These are phyloP conservation scores for Motacilla tschutschensis DNA, from an alignment of 2,113 vertebrate species.

Conservation along the genomic window DNA sequence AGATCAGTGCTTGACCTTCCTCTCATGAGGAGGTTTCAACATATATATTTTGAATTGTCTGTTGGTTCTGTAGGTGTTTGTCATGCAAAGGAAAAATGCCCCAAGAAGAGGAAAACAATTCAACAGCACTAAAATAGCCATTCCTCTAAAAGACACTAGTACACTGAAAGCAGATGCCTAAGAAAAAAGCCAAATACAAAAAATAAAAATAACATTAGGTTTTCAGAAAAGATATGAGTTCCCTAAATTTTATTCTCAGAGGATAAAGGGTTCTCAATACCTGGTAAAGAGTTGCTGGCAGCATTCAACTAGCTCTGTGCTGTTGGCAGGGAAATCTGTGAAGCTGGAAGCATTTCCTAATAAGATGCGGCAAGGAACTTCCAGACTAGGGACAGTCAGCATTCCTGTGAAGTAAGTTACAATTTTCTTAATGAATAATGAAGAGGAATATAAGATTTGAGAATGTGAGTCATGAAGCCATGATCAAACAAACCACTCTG, in stretches of 20 bases:
- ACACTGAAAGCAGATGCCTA: background rate
- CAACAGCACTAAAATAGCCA: background rate
- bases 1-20: background rate
- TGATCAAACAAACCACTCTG: background rate
- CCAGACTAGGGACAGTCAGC: constrained; percentile 58
- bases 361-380: constrained; percentile 68
- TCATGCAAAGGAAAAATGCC: background rate
- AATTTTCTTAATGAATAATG: background rate
- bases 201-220: background rate
- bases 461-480: background rate
- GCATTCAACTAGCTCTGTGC: constrained; percentile 69
- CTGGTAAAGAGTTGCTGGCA: constrained; percentile 77
- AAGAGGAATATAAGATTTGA: background rate
- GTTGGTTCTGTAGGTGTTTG: background rate
- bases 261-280: constrained; percentile 50
- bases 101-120: background rate
- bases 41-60: background rate
- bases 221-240: background rate
- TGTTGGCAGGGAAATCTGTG: constrained; percentile 50
- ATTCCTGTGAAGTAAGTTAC: constrained; percentile 72
- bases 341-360: constrained; percentile 64
- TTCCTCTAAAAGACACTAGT: background rate
- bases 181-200: background rate
- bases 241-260: background rate
- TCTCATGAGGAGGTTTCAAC: background rate